phyloP scores from a whole-genome alignment of 2,113 vertebrate genomes.

The Oxyruncus cristatus region DNA sequence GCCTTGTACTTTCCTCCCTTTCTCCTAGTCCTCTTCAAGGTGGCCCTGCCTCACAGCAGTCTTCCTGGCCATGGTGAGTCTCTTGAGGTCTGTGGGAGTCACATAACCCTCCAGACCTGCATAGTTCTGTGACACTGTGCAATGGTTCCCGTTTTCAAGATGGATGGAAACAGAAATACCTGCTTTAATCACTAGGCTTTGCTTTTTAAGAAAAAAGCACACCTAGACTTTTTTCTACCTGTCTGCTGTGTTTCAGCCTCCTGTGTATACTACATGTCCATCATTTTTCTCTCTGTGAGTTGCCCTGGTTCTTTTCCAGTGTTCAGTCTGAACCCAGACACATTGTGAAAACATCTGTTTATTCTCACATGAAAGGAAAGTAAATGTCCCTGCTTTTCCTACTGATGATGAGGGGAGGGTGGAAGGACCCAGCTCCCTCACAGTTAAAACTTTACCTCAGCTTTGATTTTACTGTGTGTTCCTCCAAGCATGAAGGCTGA shows the following conservation, averaged over 20 bases:
- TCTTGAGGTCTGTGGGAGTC: background rate
- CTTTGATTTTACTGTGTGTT: background rate
- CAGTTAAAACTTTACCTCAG: background rate
- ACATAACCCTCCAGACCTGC: background rate
- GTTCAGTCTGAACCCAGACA: background rate
- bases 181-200: conserved; percentile 18
- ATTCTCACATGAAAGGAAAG: background rate
- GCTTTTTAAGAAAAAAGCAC: conserved; percentile 8
- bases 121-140: background rate
- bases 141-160: background rate
- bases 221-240: background rate
- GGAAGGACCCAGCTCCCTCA: background rate
- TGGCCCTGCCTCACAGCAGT: background rate
- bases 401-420: background rate
- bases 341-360: conserved; percentile 10
- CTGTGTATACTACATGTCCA: background rate
- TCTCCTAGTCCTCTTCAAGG: background rate
- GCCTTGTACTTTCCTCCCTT: background rate
- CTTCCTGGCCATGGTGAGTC: background rate
- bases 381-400: background rate
- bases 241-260: background rate
- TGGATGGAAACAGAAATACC: background rate
- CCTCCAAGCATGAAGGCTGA: background rate
- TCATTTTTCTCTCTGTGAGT: background rate
- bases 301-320: background rate